Conservation (phyloP, 2,113 vertebrate species). For the Phylloscopus trochiloides region DNA sequence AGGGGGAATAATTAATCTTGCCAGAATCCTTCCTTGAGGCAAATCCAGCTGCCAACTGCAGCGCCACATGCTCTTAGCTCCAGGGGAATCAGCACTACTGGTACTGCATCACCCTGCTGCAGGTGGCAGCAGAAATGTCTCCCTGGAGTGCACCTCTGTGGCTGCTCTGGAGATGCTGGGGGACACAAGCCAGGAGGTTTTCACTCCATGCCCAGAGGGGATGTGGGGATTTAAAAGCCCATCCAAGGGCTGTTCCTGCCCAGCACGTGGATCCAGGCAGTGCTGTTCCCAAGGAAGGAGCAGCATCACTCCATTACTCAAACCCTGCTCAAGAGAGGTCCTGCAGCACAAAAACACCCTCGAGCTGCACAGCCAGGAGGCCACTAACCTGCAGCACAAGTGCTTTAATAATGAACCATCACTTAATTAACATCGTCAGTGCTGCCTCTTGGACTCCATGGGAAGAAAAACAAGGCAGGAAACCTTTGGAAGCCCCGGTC, state of each 20-base stretch:
- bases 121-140: fast-evolving
- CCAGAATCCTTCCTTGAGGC: background rate
- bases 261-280: fast-evolving
- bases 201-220: fast-evolving
- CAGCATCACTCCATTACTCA: fast-evolving
- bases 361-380: background rate
- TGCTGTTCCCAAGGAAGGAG: fast-evolving
- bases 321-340: background rate
- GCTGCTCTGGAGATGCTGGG: background rate
- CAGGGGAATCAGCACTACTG: background rate
- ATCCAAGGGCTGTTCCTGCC: background rate
- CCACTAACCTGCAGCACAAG: background rate
- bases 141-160: background rate
- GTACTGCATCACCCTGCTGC: fast-evolving
- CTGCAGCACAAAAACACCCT: background rate
- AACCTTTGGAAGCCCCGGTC: background rate
- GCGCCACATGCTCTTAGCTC: background rate
- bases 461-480: background rate
- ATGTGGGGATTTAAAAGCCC: background rate
- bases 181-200: background rate
- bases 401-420: constrained; percentile 38
- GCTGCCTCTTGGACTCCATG: background rate
- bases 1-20: background rate
- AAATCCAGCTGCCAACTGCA: background rate
- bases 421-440: constrained; percentile 32